Evolutionary conservation across 2,888 invertebrate genomes (phyloP).

Genomic region (Lithosia quadra): DNA sequence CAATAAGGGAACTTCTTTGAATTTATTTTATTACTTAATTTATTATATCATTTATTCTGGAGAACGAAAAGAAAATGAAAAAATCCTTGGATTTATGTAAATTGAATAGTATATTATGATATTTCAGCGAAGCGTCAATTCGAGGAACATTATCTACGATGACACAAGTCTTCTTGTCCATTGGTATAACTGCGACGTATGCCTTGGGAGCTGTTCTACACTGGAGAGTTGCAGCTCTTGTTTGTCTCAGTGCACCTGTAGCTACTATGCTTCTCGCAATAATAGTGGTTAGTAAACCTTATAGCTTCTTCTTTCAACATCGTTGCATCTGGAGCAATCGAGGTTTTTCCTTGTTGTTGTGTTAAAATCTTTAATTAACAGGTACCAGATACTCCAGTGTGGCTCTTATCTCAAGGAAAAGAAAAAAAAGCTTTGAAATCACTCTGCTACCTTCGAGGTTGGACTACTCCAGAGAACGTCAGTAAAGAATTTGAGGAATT

Average conservation of each 20-base stretch:
- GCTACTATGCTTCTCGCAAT: slow-evolving; percentile 81
- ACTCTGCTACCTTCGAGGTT: slow-evolving; percentile 85
- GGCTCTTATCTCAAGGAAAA: slow-evolving; percentile 83
- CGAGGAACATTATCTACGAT: slow-evolving; percentile 84
- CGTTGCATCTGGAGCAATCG: too few relatives aligned
- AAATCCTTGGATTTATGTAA: too few relatives aligned
- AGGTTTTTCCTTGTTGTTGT: too few relatives aligned
- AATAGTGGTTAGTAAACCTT: slow-evolving; percentile 46
- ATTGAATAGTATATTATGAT: too few relatives aligned
- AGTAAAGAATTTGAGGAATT: slow-evolving; percentile 79
- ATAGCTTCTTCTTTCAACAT: too few relatives aligned
- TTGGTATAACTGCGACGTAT: slow-evolving; percentile 83
- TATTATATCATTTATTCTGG: too few relatives aligned
- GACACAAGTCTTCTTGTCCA: slow-evolving; percentile 76
- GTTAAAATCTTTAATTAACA: slow-evolving; percentile 47
- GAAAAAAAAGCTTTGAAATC: slow-evolving; percentile 83
- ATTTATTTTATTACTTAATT: too few relatives aligned
- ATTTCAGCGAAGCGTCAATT: slow-evolving; percentile 81
- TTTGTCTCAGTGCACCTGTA: slow-evolving; percentile 80
- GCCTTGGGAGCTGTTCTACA: slow-evolving; percentile 80
- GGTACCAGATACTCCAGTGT: slow-evolving; percentile 87
- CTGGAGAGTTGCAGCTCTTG: slow-evolving; percentile 83
- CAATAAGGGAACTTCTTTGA: too few relatives aligned
- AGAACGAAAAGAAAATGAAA: too few relatives aligned
- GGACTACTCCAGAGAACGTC: slow-evolving; percentile 81